These are phyloP conservation scores for Xiphophorus couchianus DNA, from an alignment of 2,113 vertebrate species.

Conservation along the genomic window DNA sequence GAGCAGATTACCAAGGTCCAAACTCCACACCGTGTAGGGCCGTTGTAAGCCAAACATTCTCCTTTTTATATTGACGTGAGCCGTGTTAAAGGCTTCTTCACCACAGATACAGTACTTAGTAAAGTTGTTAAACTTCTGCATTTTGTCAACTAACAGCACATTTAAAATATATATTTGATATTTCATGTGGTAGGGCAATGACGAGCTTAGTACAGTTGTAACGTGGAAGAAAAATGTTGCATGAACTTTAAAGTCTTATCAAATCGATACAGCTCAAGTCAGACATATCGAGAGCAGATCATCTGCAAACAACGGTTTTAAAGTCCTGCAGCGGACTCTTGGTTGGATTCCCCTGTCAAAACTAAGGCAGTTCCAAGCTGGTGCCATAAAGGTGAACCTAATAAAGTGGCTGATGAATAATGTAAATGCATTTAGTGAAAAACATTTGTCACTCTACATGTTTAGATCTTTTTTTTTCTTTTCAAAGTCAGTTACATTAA, in stretches of 20 bases:
- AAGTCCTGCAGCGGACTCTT: not conserved
- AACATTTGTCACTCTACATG: not conserved
- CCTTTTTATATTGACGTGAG: not conserved
- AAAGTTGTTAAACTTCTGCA: not conserved
- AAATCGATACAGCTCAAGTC: not conserved
- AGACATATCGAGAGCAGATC: not conserved
- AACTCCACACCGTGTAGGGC: constrained; percentile 14
- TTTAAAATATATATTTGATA: not conserved
- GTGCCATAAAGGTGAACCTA: no score
- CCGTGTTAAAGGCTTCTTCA: not conserved
- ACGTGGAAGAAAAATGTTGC: not conserved
- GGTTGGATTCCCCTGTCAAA: no score
- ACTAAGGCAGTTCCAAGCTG: no score
- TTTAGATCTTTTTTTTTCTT: not conserved
- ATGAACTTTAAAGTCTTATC: not conserved
- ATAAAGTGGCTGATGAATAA: not conserved
- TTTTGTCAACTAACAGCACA: not conserved
- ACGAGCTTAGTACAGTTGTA: not conserved
- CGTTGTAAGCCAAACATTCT: constrained; percentile 16
- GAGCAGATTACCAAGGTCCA: no score
- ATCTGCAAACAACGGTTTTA: not conserved
- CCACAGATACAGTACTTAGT: not conserved
- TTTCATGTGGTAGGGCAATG: not conserved
- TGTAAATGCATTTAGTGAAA: not conserved
- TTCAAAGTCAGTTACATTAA: not conserved